Evolutionary conservation across 2,113 vertebrate species (phyloP).

Genomic region (Xenopus tropicalis): UCB_Xtro_10.0 CM004447.2:88355501-88356000

Average conservation of each 20-base stretch:
- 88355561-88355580: too few species aligned
- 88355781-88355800: conserved; percentile 14
- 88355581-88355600: too few species aligned
- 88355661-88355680: background rate
- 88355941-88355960: conserved; percentile 9
- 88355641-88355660: background rate
- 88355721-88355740: conserved; percentile 5
- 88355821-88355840: conserved; percentile 13
- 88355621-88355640: too few species aligned
- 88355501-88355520: too few species aligned
- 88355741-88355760: conserved; percentile 13
- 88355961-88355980: conserved; percentile 11
- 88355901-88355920: conserved; percentile 22
- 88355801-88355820: conserved; percentile 25
- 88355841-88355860: conserved; percentile 23
- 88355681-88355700: background rate
- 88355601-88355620: too few species aligned
- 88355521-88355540: too few species aligned
- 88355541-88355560: too few species aligned
- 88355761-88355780: conserved; percentile 35
- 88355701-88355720: background rate
- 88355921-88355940: conserved; percentile 39
- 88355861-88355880: conserved; percentile 30
- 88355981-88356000: conserved; percentile 23
- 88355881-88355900: conserved; percentile 21